Evolutionary conservation across 1,140 invertebrate genomes (phyloP).

Genomic region (Conus betulinus): DNA sequence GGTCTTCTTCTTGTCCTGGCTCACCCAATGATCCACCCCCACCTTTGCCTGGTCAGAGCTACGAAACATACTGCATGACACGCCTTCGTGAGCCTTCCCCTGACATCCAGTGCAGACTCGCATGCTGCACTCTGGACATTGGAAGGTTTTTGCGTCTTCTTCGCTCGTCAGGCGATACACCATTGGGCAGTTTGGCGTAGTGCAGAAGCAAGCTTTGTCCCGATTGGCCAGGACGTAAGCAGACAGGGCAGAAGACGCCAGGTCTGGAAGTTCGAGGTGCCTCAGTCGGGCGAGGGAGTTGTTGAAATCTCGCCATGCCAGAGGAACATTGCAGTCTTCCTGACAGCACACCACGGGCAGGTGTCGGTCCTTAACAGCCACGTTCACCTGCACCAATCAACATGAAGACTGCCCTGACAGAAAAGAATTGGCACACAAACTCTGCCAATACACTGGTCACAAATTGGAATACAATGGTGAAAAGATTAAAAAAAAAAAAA

Average conservation of each 20-base stretch:
- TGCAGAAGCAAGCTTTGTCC: conserved; percentile 57
- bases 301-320: conserved; percentile 59
- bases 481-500: no score
- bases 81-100: conserved; percentile 56
- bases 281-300: conserved; percentile 34
- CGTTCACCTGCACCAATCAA: no score
- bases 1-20: conserved; percentile 37
- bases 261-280: conserved; percentile 29
- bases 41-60: conserved; percentile 25
- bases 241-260: conserved; percentile 32
- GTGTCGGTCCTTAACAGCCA: conserved; percentile 37
- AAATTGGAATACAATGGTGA: no score
- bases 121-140: conserved; percentile 54
- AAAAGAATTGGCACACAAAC: no score
- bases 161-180: conserved; percentile 55
- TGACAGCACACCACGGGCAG: conserved; percentile 62
- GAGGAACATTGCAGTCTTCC: conserved; percentile 56
- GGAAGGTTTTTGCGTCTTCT: conserved; percentile 45
- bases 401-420: no score
- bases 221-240: conserved; percentile 50
- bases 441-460: no score
- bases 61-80: conserved; percentile 60
- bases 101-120: conserved; percentile 63
- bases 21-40: conserved; percentile 47
- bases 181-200: conserved; percentile 63